Conservation (phyloP, 1,140 invertebrate genomes). For the Neomicropteryx cornuta region DNA sequence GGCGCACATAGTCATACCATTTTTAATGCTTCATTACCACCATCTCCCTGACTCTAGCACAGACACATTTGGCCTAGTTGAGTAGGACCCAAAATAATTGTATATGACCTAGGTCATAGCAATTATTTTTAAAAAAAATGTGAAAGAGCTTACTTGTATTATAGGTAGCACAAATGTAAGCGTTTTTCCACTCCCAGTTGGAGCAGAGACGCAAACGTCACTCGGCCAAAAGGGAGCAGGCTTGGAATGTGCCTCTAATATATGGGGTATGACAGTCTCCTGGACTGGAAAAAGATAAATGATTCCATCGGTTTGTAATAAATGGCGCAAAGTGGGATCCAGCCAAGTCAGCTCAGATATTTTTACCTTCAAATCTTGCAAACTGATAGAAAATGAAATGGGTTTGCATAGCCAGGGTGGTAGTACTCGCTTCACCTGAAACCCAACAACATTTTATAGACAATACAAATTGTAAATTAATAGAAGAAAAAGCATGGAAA, state of each 20-base stretch:
- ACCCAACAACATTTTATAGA: no score
- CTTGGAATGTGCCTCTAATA: slow-evolving; percentile 51
- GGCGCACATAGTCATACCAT: no score
- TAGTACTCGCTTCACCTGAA: slow-evolving; percentile 56
- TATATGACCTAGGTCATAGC: no score
- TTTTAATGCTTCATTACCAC: no score
- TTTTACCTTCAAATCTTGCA: slow-evolving; percentile 46
- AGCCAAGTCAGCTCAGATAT: slow-evolving; percentile 50
- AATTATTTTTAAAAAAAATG: no score
- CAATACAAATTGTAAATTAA: no score
- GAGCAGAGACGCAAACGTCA: slow-evolving; percentile 94
- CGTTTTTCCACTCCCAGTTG: slow-evolving; percentile 97
- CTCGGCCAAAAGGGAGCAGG: slow-evolving; percentile 52
- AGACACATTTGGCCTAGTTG: no score
- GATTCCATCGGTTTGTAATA: slow-evolving; percentile 62
- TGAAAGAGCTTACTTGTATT: slow-evolving; percentile 68
- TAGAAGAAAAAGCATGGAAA: no score
- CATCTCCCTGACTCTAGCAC: no score
- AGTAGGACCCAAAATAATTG: no score
- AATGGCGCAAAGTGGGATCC: slow-evolving; percentile 47
- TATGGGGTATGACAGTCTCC: slow-evolving; percentile 67
- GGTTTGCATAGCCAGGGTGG: slow-evolving; percentile 82
- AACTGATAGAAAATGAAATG: slow-evolving; percentile 57
- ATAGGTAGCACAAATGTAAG: slow-evolving; percentile 89
- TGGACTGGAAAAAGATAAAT: slow-evolving; percentile 83